Evolutionary conservation across 2,113 vertebrate species (phyloP).

Genomic region (Nicator chloris): DNA sequence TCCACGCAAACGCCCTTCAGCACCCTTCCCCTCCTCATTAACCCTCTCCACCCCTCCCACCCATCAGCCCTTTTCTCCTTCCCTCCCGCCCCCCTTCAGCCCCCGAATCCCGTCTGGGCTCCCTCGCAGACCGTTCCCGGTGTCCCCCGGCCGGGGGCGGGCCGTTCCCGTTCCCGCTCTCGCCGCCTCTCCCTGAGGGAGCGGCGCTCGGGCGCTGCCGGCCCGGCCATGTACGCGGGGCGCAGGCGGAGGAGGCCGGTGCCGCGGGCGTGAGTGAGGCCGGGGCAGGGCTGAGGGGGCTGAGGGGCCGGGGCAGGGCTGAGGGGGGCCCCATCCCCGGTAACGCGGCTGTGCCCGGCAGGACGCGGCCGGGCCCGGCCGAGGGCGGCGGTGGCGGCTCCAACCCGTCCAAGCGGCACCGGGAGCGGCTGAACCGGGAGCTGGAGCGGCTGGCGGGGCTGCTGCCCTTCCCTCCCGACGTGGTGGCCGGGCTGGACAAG

Average conservation of each 20-base stretch:
- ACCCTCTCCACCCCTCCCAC: background rate
- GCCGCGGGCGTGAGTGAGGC: background rate
- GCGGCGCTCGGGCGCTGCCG: background rate
- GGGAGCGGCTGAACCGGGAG: constrained; percentile 71
- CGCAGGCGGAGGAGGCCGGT: constrained; percentile 5
- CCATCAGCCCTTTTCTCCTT: background rate
- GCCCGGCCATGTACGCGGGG: background rate
- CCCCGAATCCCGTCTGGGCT: background rate
- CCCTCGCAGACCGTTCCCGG: background rate
- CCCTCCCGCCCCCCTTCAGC: background rate
- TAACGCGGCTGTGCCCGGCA: background rate
- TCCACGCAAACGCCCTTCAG: background rate
- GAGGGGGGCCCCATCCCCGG: background rate
- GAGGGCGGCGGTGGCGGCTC: constrained; percentile 44
- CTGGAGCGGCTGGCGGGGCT: constrained; percentile 65
- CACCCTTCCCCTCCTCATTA: background rate
- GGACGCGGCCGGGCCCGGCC: background rate
- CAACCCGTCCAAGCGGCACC: constrained; percentile 72
- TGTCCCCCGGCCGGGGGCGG: background rate
- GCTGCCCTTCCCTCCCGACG: constrained; percentile 67
- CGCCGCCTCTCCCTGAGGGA: background rate
- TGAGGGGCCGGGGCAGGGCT: too few relatives aligned
- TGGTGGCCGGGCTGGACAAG: constrained; percentile 70
- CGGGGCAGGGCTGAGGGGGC: too few relatives aligned
- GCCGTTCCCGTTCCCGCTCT: background rate